Conservation (phyloP, 2,113 vertebrate genomes). For the Paracanthobrama guichenoti region DNA sequence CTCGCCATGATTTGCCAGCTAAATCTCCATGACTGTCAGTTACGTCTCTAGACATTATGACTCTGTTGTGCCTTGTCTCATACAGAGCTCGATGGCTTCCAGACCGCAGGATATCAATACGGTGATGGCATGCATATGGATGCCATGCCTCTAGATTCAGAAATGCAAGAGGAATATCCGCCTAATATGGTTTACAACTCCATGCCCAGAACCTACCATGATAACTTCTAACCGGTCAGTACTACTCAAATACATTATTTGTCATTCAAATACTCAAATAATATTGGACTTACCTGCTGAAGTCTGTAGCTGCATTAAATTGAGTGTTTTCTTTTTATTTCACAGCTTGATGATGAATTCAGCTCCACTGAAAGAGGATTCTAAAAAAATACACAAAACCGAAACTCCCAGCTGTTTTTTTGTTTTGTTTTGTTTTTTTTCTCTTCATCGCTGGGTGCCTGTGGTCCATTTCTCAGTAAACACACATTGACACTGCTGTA, state of each 20-base stretch:
- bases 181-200: slow-evolving; percentile 49
- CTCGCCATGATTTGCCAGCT: background rate
- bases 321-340: background rate
- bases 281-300: background rate
- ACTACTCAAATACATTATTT: background rate
- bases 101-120: slow-evolving; percentile 32
- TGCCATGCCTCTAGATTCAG: slow-evolving; percentile 26
- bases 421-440: background rate
- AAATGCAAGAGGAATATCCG: slow-evolving; percentile 59
- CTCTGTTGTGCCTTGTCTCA: background rate
- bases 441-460: slow-evolving; percentile 2
- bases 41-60: background rate
- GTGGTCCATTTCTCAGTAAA: slow-evolving; percentile 52
- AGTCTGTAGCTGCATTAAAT: background rate
- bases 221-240: slow-evolving; percentile 67
- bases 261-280: background rate
- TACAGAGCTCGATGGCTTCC: slow-evolving; percentile 68
- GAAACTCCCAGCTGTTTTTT: background rate
- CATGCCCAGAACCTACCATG: slow-evolving; percentile 39
- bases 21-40: background rate
- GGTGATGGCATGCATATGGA: slow-evolving; percentile 61
- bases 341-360: slow-evolving; percentile 7
- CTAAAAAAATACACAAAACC: background rate
- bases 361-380: background rate
- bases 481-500: slow-evolving; percentile 64